phyloP scores from a whole-genome alignment of 2,888 invertebrate species.

The Gisinianus flammeolus region DNA sequence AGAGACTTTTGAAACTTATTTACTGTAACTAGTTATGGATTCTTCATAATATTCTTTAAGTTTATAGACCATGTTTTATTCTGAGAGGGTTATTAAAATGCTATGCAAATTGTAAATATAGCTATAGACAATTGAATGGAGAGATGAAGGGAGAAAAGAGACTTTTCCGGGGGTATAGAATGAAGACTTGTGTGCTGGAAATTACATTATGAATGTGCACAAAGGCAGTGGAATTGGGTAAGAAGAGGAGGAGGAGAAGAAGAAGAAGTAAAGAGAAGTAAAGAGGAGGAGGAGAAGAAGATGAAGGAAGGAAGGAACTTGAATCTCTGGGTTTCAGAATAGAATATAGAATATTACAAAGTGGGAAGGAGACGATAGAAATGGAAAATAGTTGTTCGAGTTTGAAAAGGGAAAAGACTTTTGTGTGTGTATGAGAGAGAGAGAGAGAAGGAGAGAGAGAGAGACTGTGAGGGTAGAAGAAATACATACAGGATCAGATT shows the following conservation, averaged over 20 bases:
- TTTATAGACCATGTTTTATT: too few relatives aligned
- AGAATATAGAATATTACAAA: background rate
- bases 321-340: background rate
- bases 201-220: slow-evolving; percentile 6
- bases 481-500: slow-evolving; percentile 45
- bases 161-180: background rate
- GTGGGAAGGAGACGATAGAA: background rate
- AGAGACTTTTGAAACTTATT: slow-evolving; percentile 9
- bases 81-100: too few relatives aligned
- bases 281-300: background rate
- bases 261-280: background rate
- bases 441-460: slow-evolving; percentile 22
- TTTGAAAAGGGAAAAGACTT: too few relatives aligned
- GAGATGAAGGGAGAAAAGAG: too few relatives aligned
- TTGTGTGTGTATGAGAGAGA: background rate
- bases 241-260: slow-evolving; percentile 12
- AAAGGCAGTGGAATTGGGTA: background rate
- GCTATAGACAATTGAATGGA: too few relatives aligned
- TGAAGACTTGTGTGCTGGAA: background rate
- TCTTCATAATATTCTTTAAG: background rate
- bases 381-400: background rate
- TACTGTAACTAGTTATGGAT: slow-evolving; percentile 10
- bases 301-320: background rate
- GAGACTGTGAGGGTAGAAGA: slow-evolving; percentile 1
- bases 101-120: too few relatives aligned